A percentile compares a stretch with the other conserved stretches of the same genome.
These are phyloP conservation scores for Sebastes flavidus DNA, from an alignment of 2,797 vertebrate species.

Conservation along the genomic window DNA sequence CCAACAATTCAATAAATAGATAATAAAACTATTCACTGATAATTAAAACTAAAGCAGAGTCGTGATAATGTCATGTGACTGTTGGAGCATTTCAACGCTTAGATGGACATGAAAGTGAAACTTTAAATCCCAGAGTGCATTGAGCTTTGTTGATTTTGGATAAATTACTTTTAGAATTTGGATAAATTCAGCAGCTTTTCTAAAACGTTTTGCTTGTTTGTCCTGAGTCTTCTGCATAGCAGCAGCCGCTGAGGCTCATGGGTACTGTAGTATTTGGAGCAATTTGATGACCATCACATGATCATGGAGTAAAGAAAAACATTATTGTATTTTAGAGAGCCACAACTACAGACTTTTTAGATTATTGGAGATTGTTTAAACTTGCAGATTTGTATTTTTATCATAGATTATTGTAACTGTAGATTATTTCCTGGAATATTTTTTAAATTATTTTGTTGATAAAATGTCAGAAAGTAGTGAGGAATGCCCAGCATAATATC, in stretches of 20 bases:
- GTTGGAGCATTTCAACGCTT: no score
- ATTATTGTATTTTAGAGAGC: background rate
- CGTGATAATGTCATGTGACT: background rate
- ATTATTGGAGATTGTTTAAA: background rate
- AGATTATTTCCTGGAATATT: background rate
- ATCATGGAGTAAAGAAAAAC: background rate
- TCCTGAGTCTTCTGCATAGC: background rate
- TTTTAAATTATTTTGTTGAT: background rate
- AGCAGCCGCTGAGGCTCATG: background rate
- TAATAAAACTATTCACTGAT: no score
- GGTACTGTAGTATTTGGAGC: background rate
- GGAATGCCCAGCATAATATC: no score
- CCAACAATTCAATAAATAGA: background rate
- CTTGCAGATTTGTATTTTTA: background rate
- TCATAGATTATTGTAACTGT: background rate
- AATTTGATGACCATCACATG: background rate
- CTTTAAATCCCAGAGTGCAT: background rate
- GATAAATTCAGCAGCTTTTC: background rate
- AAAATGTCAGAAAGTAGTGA: background rate
- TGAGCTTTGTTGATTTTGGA: background rate
- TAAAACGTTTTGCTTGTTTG: background rate
- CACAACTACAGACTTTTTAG: background rate
- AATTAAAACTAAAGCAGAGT: background rate
- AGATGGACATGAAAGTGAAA: no score
- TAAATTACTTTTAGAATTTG: background rate